Evolutionary conservation across 2,888 invertebrate species (phyloP).

Genomic region (Steromphala cineraria): DNA sequence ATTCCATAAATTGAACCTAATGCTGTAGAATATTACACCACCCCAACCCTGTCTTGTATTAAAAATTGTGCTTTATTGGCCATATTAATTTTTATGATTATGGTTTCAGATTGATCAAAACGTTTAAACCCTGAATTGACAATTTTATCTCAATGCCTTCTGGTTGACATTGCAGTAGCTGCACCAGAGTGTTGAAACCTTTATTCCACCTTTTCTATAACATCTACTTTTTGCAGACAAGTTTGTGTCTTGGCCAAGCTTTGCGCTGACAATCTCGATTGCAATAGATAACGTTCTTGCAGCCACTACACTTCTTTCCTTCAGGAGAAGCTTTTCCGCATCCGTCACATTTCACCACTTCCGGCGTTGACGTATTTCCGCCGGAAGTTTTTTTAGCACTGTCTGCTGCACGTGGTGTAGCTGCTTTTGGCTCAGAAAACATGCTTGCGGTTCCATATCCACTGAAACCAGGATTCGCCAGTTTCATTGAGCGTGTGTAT

Average conservation of each 20-base stretch:
- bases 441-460: neutral
- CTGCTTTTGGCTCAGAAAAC: neutral
- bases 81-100: no score
- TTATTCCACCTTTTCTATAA: no score
- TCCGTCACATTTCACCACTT: neutral
- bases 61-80: no score
- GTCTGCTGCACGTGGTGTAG: neutral
- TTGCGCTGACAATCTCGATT: neutral
- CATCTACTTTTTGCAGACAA: neutral
- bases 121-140: no score
- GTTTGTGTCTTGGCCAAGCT: neutral
- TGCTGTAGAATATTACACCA: no score
- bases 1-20: no score
- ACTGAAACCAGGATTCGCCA: neutral
- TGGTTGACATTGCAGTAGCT: no score
- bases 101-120: no score
- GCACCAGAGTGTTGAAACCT: neutral
- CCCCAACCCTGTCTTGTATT: no score
- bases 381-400: neutral
- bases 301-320: neutral
- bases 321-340: neutral
- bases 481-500: neutral
- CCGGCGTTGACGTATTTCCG: neutral
- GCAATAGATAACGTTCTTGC: neutral
- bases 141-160: no score